Percentiles rank a stretch among this genome's conserved stretches.
Evolutionary conservation across 1,140 invertebrate genomes (phyloP).

Genomic region (Drosophila albomicans): DNA sequence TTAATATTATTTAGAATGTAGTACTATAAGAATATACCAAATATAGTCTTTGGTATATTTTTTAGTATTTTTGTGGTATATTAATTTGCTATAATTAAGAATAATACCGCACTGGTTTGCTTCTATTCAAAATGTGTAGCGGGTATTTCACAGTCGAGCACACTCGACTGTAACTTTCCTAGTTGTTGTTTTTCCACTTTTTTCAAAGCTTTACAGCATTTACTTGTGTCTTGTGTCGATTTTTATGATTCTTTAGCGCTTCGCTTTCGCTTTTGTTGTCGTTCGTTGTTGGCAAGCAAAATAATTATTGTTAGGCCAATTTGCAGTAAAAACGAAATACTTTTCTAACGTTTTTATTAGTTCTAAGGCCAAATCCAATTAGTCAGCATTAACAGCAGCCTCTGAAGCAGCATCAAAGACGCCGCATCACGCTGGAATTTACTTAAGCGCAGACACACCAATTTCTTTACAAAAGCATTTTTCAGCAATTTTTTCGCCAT

Average conservation of each 20-base stretch:
- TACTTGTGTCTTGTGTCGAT: slow-evolving; percentile 16
- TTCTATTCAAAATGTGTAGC: background rate
- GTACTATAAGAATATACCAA: no score
- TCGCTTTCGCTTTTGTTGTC: slow-evolving; percentile 17
- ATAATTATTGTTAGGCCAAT: slow-evolving; percentile 78
- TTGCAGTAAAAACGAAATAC: slow-evolving; percentile 80
- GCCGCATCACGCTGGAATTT: slow-evolving; percentile 27
- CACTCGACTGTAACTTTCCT: no score
- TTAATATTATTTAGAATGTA: no score
- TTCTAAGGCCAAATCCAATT: slow-evolving; percentile 77
- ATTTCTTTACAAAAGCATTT: background rate
- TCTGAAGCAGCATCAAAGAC: slow-evolving; percentile 71
- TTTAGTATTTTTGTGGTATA: no score
- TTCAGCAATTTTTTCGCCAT: slow-evolving; percentile 3
- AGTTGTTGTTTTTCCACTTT: background rate
- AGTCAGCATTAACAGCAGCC: slow-evolving; percentile 53
- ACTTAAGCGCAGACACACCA: slow-evolving; percentile 1
- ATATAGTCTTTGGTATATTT: no score
- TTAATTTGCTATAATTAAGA: no score
- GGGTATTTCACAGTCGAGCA: no score
- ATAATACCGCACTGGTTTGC: no score
- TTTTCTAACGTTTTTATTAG: slow-evolving; percentile 79
- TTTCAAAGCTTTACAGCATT: slow-evolving; percentile 5
- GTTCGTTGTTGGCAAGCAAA: slow-evolving; percentile 51
- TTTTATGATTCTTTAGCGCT: slow-evolving; percentile 60